phyloP scores from a whole-genome alignment of 2,797 vertebrate species.

The Erethizon dorsatum region DNA sequence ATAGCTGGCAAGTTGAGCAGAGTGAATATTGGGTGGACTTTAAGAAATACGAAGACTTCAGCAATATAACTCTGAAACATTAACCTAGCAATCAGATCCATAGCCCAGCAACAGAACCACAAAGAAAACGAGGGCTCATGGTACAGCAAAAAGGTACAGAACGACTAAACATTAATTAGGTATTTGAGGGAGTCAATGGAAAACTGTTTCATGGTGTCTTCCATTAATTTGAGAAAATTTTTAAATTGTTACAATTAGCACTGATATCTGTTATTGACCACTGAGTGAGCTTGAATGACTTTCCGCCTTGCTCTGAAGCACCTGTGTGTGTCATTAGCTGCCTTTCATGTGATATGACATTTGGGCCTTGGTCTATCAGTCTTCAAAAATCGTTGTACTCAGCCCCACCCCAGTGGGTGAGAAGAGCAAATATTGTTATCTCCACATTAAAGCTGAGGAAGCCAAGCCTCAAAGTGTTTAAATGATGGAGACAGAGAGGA shows the following conservation, averaged over 20 bases:
- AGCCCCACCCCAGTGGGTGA: not conserved
- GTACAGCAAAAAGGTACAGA: not conserved
- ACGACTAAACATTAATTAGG: not conserved
- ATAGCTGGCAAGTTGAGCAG: not conserved
- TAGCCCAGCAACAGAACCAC: not conserved
- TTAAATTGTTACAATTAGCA: conserved; percentile 8
- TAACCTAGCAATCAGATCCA: not conserved
- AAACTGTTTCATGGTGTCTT: not conserved
- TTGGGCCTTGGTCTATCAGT: not conserved
- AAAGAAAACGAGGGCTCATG: not conserved
- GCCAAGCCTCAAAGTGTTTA: not conserved
- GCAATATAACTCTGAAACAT: not conserved
- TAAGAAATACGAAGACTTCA: not conserved
- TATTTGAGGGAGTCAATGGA: not conserved
- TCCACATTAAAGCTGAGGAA: not conserved
- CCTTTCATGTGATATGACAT: not conserved
- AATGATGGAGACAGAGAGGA: not conserved
- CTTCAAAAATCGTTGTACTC: conserved; percentile 9
- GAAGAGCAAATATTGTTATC: not conserved
- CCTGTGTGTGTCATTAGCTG: not conserved
- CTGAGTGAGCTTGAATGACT: not conserved
- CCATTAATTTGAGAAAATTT: not conserved
- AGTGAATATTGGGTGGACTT: no score
- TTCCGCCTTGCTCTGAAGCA: not conserved
- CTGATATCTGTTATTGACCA: not conserved